phyloP scores from a whole-genome alignment of 2,888 invertebrate species.

The Synanthedon tipuliformis region DNA sequence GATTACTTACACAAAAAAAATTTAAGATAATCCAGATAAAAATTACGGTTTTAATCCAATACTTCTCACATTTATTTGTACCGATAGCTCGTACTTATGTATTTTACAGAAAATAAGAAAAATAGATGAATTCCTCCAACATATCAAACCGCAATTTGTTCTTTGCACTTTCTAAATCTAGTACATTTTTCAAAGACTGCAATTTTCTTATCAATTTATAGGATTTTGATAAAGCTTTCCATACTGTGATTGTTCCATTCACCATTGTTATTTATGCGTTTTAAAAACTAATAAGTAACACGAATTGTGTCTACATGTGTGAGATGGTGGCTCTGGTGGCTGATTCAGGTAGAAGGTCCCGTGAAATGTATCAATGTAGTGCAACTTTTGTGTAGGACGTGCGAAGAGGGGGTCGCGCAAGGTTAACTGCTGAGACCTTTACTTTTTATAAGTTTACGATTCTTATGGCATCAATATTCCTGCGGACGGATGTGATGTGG shows the following conservation, averaged over 20 bases:
- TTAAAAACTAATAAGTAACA: constrained; percentile 13
- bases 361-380: constrained; percentile 64
- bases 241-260: constrained; percentile 44
- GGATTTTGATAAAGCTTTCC: constrained; percentile 30
- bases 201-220: background rate
- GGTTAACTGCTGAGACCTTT: constrained; percentile 36
- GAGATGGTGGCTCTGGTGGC: constrained; percentile 26
- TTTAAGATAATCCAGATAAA: too few relatives aligned
- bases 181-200: too few relatives aligned
- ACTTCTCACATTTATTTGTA: too few relatives aligned
- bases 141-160: too few relatives aligned
- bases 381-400: constrained; percentile 63
- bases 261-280: constrained; percentile 14
- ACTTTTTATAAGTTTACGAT: constrained; percentile 27
- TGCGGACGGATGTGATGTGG: constrained; percentile 19
- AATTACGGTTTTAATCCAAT: too few relatives aligned
- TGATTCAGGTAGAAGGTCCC: constrained; percentile 55
- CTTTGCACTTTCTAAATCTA: too few relatives aligned
- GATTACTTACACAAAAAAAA: too few relatives aligned
- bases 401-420: constrained; percentile 60
- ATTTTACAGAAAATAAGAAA: too few relatives aligned
- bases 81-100: too few relatives aligned
- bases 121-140: too few relatives aligned
- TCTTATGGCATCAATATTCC: constrained; percentile 14
- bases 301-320: constrained; percentile 34